These are phyloP conservation scores for Morone saxatilis DNA, from an alignment of 2,113 vertebrate species.

Conservation along the genomic window DNA sequence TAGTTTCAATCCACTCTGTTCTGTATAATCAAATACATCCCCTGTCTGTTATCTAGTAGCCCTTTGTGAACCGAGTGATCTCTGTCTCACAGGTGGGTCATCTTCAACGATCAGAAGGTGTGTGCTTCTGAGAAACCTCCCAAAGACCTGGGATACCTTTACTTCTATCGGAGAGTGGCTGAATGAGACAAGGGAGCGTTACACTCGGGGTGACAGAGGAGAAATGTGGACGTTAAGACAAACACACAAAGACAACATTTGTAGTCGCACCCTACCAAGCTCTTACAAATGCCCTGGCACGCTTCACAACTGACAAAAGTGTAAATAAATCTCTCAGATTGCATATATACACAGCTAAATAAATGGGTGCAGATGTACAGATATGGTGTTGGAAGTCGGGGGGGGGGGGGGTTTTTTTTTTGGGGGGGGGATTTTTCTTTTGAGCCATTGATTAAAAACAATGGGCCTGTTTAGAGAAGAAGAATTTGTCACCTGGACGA, in stretches of 20 bases:
- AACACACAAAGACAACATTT: slow-evolving; percentile 48
- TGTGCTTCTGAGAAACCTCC: slow-evolving; percentile 99
- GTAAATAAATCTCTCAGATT: slow-evolving; percentile 75
- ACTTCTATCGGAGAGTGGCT: slow-evolving; percentile 94
- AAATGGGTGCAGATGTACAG: slow-evolving; percentile 65
- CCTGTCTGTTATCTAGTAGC: not conserved
- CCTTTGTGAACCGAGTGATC: not conserved
- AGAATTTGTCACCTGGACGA: slow-evolving; percentile 9
- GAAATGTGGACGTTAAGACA: slow-evolving; percentile 46
- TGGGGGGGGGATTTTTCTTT: slow-evolving; percentile 17
- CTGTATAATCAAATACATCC: not conserved
- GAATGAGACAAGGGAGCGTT: slow-evolving; percentile 85
- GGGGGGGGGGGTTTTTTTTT: too few species aligned
- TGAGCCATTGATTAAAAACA: slow-evolving; percentile 37
- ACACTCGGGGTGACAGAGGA: slow-evolving; percentile 34
- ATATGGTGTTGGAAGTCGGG: slow-evolving; percentile 23
- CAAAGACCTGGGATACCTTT: slow-evolving; percentile 99
- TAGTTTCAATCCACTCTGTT: not conserved
- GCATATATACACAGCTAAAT: slow-evolving; percentile 54
- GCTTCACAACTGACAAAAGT: slow-evolving; percentile 71
- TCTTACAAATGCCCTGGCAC: slow-evolving; percentile 67
- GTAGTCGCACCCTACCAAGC: slow-evolving; percentile 57
- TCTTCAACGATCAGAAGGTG: slow-evolving; percentile 99
- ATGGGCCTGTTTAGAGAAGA: slow-evolving; percentile 19
- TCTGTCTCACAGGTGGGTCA: slow-evolving; percentile 91